Percentiles rank a stretch among this genome's conserved stretches.
These are phyloP conservation scores for Metaphire vulgaris DNA, from an alignment of 1,140 invertebrate species.

Conservation along the genomic window DNA sequence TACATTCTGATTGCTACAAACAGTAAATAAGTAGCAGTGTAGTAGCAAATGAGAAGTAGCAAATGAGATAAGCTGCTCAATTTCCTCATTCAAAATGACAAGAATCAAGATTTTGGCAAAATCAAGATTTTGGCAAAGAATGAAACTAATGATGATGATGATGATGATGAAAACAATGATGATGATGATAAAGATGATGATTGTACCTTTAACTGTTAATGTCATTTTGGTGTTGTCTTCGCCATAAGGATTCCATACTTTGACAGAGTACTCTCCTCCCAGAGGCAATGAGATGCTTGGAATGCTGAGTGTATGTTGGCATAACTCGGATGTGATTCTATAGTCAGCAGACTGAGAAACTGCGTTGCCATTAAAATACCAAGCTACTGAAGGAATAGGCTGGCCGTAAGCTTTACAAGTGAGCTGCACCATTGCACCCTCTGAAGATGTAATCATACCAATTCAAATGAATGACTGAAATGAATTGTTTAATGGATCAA, in stretches of 20 bases:
- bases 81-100: no score
- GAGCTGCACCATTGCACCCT: constrained; percentile 9
- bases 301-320: constrained; percentile 83
- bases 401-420: constrained; percentile 10
- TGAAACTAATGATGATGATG: no score
- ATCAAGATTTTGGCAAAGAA: no score
- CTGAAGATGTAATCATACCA: constrained; percentile 30
- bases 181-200: no score
- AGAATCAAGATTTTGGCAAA: no score
- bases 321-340: constrained; percentile 61
- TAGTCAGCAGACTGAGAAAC: constrained; percentile 71
- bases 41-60: no score
- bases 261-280: constrained; percentile 87
- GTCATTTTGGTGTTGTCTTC: constrained; percentile 63
- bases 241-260: constrained; percentile 75
- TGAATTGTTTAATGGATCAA: no score
- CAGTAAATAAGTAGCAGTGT: no score
- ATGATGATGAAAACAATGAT: no score
- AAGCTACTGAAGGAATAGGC: constrained; percentile 37
- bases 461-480: constrained; percentile 9
- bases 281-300: constrained; percentile 87
- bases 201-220: not conserved
- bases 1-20: no score
- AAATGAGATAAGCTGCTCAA: no score
- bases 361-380: constrained; percentile 74